Conservation (phyloP, 2,113 vertebrate species). For the Phycodurus eques region DNA sequence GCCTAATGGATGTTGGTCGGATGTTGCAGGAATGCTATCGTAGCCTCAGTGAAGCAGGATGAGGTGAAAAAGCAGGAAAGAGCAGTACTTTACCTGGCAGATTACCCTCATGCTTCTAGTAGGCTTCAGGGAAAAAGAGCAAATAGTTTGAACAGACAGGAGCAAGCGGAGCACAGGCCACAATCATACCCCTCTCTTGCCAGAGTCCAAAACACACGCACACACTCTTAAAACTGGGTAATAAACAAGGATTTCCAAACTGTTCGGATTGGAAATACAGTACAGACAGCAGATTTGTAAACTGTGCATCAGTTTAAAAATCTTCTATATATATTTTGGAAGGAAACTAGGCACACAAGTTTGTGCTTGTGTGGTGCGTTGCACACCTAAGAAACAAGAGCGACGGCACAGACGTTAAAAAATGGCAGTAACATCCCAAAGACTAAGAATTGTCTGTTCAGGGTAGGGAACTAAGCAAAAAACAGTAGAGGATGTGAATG, state of each 20-base stretch:
- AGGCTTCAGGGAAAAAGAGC: conserved; percentile 97
- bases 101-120: conserved; percentile 99
- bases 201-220: background rate
- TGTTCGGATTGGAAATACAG: conserved; percentile 59
- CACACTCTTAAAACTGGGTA: conserved; percentile 27
- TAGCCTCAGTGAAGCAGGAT: conserved; percentile 64
- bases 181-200: conserved; percentile 13
- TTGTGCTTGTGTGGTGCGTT: conserved; percentile 31
- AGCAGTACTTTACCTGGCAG: conserved; percentile 95
- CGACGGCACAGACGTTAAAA: conserved; percentile 16
- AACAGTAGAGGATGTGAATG: conserved; percentile 21
- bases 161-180: conserved; percentile 71
- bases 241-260: conserved; percentile 61
- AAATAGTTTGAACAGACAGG: conserved; percentile 87
- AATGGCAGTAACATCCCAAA: conserved; percentile 23
- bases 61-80: conserved; percentile 77
- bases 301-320: conserved; percentile 37
- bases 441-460: conserved; percentile 16
- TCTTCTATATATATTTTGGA: conserved; percentile 14
- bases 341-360: conserved; percentile 27
- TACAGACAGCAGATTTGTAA: conserved; percentile 30
- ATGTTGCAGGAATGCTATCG: conserved; percentile 66
- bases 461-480: conserved; percentile 1
- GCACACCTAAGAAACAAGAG: conserved; percentile 29
- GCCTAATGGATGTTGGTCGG: conserved; percentile 52